These are phyloP conservation scores for Silurus glanis DNA, from an alignment of 2,113 vertebrate species.

Conservation along the genomic window DNA sequence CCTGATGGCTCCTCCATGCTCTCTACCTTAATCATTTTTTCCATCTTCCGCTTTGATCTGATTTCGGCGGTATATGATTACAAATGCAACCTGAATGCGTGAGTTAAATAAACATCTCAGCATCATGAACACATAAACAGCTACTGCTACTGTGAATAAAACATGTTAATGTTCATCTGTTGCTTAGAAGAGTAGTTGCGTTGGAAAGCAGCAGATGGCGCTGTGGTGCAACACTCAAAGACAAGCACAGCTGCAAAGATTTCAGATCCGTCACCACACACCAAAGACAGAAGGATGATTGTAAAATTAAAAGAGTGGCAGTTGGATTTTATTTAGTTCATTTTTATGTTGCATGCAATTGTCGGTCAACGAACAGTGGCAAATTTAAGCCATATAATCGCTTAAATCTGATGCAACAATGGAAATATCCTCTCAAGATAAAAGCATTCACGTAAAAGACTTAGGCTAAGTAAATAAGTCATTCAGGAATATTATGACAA, in stretches of 20 bases:
- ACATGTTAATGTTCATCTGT: not conserved
- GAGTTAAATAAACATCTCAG: conserved; percentile 7
- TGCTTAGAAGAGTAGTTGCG: not conserved
- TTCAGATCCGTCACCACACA: not conserved
- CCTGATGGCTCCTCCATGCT: not conserved
- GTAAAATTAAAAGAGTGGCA: not conserved
- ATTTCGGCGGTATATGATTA: not conserved
- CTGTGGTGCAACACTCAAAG: conserved; percentile 34
- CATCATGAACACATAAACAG: conserved; percentile 13
- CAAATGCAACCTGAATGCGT: conserved; percentile 16
- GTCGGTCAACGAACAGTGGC: not conserved
- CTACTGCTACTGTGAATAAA: conserved; percentile 14
- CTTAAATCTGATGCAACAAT: not conserved
- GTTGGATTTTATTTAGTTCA: not conserved
- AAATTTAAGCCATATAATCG: not conserved
- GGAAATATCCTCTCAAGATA: not conserved
- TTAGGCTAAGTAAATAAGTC: not conserved
- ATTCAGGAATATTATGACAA: not conserved
- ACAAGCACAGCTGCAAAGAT: not conserved
- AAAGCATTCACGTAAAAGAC: not conserved
- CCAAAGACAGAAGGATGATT: not conserved
- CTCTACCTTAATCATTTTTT: not conserved
- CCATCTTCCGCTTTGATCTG: not conserved
- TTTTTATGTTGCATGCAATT: not conserved
- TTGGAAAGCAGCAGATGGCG: conserved; percentile 44